Percentiles rank a stretch among this genome's conserved stretches.
Conservation (phyloP, 2,113 vertebrate genomes). For the Nesogale talazaci region DNA sequence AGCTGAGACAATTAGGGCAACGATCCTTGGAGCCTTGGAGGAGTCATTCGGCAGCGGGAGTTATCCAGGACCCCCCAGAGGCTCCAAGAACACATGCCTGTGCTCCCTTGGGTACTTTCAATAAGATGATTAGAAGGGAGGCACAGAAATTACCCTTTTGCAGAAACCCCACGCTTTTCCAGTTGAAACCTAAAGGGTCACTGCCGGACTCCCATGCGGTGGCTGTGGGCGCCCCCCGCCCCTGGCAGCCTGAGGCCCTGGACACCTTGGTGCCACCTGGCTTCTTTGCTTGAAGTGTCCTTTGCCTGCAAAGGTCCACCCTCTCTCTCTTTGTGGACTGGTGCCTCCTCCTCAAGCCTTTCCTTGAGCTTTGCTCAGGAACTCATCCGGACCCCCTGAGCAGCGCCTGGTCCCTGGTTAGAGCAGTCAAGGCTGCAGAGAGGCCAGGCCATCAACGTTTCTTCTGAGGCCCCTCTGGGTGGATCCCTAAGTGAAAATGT, state of each 20-base stretch:
- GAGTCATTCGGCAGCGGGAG: not conserved
- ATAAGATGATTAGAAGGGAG: not conserved
- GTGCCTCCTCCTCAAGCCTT: not conserved
- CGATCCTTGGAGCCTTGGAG: not conserved
- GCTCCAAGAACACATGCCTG: not conserved
- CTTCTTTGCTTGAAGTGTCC: not conserved
- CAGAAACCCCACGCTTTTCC: not conserved
- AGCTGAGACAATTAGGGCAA: conserved; percentile 22
- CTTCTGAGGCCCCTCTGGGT: not conserved
- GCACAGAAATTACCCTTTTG: not conserved
- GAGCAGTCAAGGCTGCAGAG: not conserved
- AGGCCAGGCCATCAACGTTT: not conserved
- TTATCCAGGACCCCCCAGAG: not conserved
- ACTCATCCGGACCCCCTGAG: not conserved
- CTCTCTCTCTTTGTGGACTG: not conserved
- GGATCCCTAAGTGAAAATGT: not conserved
- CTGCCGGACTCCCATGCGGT: not conserved
- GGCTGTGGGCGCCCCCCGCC: not conserved
- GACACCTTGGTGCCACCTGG: not conserved
- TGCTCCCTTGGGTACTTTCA: not conserved
- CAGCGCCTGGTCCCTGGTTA: not conserved
- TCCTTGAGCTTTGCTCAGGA: not conserved
- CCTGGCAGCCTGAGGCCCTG: not conserved
- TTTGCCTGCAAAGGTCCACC: not conserved
- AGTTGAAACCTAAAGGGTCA: conserved; percentile 5